Conservation (phyloP, 2,797 vertebrate genomes). For the Crenuchus spilurus region DNA sequence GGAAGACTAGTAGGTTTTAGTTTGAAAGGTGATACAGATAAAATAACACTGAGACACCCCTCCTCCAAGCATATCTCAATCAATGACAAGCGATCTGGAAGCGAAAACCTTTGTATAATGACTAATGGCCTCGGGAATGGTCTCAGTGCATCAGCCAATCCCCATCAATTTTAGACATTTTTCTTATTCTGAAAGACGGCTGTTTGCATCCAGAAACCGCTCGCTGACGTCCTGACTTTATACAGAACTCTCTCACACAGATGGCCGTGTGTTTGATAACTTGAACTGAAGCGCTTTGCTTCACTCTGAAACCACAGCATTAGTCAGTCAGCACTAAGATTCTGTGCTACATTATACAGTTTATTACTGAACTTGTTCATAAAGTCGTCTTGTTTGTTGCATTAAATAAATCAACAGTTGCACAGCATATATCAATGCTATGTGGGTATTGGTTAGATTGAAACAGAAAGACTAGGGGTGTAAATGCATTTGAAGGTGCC, state of each 20-base stretch:
- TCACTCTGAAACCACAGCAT: not conserved
- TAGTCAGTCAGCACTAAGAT: not conserved
- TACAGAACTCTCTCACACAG: not conserved
- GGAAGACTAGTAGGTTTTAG: not conserved
- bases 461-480: too few species aligned
- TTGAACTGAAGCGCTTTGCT: not conserved
- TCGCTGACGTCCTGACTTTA: not conserved
- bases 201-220: not conserved
- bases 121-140: not conserved
- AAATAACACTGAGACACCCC: constrained; percentile 1
- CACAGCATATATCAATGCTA: too few species aligned
- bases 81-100: not conserved
- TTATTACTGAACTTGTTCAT: not conserved
- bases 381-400: not conserved
- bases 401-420: not conserved
- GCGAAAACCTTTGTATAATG: not conserved
- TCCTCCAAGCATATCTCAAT: constrained; percentile 13
- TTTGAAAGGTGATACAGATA: not conserved
- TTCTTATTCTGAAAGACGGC: not conserved
- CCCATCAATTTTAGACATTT: not conserved
- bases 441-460: too few species aligned
- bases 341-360: not conserved
- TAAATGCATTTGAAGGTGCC: too few species aligned
- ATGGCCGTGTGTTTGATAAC: not conserved
- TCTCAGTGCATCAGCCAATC: not conserved